A percentile compares a stretch with the other conserved stretches of the same genome.
phyloP scores from a whole-genome alignment of 2,797 vertebrate genomes.

The Argya squamiceps region DNA sequence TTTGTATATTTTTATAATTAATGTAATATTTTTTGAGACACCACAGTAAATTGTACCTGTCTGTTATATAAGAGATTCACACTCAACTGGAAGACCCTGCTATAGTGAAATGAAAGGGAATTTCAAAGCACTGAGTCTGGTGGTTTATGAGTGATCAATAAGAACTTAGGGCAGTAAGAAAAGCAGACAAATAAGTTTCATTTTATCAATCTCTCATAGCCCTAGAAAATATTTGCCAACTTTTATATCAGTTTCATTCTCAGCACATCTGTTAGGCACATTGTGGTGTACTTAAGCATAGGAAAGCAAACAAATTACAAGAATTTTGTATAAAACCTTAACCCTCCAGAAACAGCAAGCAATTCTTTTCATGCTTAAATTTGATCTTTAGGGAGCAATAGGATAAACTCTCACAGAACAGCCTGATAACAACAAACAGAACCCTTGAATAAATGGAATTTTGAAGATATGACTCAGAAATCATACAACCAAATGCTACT shows the following conservation, averaged over 20 bases:
- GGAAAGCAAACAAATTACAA: slow-evolving; percentile 22
- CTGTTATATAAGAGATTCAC: neutral
- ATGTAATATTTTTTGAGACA: neutral
- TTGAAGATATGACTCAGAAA: slow-evolving; percentile 43
- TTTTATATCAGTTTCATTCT: neutral
- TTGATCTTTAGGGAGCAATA: slow-evolving; percentile 38
- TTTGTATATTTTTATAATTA: neutral
- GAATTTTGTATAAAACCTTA: neutral
- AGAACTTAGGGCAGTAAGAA: neutral
- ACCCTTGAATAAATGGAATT: slow-evolving; percentile 47
- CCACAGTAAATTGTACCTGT: neutral
- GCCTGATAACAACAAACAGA: slow-evolving; percentile 46
- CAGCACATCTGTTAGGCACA: neutral
- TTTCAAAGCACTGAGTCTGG: neutral
- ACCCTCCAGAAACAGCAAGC: neutral
- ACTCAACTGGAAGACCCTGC: neutral
- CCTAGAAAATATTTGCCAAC: neutral
- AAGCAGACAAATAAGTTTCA: neutral
- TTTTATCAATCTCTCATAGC: neutral
- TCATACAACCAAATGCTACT: neutral
- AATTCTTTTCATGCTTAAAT: slow-evolving; percentile 38
- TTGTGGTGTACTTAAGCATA: neutral
- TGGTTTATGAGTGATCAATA: neutral
- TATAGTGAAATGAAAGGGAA: neutral
- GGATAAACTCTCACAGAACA: slow-evolving; percentile 28